These are phyloP conservation scores for Pteronotus mesoamericanus DNA, from an alignment of 2,797 vertebrate species.

Conservation along the genomic window DNA sequence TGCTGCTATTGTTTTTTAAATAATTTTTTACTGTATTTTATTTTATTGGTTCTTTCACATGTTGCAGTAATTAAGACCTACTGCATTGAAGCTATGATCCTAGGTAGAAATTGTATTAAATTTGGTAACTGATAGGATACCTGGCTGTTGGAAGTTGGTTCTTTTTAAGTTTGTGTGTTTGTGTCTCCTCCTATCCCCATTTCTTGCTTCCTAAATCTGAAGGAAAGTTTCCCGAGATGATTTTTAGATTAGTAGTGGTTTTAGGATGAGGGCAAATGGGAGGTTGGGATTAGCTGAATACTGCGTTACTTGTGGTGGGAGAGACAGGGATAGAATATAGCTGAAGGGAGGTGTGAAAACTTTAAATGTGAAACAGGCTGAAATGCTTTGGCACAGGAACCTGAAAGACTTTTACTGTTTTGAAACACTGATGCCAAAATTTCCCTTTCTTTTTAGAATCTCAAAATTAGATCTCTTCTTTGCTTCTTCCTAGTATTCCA, in stretches of 20 bases:
- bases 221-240: neutral
- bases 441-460: neutral
- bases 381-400: neutral
- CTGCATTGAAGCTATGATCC: neutral
- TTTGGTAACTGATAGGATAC: neutral
- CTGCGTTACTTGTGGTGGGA: neutral
- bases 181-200: neutral
- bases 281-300: neutral
- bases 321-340: neutral
- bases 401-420: neutral
- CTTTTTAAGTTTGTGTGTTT: neutral
- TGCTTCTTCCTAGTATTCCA: neutral
- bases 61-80: neutral
- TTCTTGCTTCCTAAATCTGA: neutral
- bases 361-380: neutral
- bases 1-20: neutral
- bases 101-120: neutral
- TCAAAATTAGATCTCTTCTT: neutral
- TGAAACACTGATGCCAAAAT: neutral
- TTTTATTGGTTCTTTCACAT: constrained; percentile 7
- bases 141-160: neutral
- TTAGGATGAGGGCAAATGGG: neutral
- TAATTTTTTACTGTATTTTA: neutral
- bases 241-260: constrained; percentile 5
- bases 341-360: neutral